A percentile compares a stretch with the other conserved stretches of the same genome.
Evolutionary conservation across 1,140 invertebrate genomes (phyloP).

Genomic region (Dryas iulia): DNA sequence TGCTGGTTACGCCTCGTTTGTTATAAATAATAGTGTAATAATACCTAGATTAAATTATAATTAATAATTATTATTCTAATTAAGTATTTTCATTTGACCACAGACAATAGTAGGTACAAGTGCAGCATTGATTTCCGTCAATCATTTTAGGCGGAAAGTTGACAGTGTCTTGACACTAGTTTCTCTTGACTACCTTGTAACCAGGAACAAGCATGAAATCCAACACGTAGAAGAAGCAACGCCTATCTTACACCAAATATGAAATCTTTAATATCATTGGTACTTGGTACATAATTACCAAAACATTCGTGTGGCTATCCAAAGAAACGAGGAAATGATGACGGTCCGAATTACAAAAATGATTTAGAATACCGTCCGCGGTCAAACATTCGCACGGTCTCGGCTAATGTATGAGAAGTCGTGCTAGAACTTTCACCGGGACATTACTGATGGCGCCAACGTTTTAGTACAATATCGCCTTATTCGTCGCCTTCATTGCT

Average conservation of each 20-base stretch:
- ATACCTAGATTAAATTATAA: too few relatives aligned
- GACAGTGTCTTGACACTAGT: too few relatives aligned
- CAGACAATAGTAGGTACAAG: too few relatives aligned
- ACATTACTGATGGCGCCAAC: constrained; percentile 57
- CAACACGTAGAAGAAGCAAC: too few relatives aligned
- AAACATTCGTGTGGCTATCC: constrained; percentile 36
- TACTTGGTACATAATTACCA: constrained; percentile 42
- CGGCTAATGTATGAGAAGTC: constrained; percentile 67
- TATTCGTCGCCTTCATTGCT: background rate
- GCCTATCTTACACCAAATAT: background rate
- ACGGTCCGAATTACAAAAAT: constrained; percentile 47
- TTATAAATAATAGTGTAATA: too few relatives aligned
- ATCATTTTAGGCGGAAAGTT: too few relatives aligned
- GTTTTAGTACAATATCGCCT: constrained; percentile 5
- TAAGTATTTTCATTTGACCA: too few relatives aligned
- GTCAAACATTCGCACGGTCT: constrained; percentile 62
- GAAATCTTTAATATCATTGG: background rate
- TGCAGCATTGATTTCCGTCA: too few relatives aligned
- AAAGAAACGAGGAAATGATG: constrained; percentile 64
- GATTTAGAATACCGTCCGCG: constrained; percentile 46
- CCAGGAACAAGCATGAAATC: too few relatives aligned
- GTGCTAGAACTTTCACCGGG: constrained; percentile 65
- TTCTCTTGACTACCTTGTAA: too few relatives aligned
- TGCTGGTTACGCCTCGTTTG: too few relatives aligned
- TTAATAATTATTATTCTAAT: too few relatives aligned